phyloP scores from a whole-genome alignment of 2,797 vertebrate species.

The Sparidentex hasta region DNA sequence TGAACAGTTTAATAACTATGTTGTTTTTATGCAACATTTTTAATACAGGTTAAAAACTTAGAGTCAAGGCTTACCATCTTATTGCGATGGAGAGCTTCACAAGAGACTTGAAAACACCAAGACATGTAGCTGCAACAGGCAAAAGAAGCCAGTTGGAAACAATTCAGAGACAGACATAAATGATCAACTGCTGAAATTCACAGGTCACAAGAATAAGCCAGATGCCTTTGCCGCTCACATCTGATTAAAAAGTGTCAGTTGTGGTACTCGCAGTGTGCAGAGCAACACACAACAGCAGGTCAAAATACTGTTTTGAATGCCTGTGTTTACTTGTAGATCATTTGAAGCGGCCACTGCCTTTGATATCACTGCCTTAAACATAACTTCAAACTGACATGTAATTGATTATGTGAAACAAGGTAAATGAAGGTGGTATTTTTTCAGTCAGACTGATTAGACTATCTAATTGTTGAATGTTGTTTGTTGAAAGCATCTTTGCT shows the following conservation, averaged over 20 bases:
- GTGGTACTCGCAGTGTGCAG: no score
- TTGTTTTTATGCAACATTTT: not conserved
- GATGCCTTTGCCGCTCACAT: no score
- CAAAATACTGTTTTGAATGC: not conserved
- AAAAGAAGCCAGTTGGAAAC: not conserved
- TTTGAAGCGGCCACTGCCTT: not conserved
- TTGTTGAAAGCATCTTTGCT: no score
- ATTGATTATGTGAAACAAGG: not conserved
- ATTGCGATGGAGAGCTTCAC: no score
- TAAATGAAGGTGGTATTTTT: not conserved
- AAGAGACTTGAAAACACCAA: not conserved
- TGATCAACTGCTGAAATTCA: not conserved
- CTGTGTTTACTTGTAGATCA: not conserved
- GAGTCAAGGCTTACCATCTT: not conserved
- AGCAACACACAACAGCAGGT: no score
- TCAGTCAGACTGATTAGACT: not conserved
- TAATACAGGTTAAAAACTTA: not conserved
- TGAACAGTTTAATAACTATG: conserved; percentile 7
- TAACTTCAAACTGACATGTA: not conserved
- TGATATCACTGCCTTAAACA: not conserved
- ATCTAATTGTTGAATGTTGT: not conserved
- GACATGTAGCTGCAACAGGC: not conserved
- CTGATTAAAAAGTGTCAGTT: no score
- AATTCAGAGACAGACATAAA: not conserved
- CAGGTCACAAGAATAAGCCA: not conserved